Conservation (phyloP, 2,888 invertebrate genomes). For the Glyphotaelius pellucidus region DNA sequence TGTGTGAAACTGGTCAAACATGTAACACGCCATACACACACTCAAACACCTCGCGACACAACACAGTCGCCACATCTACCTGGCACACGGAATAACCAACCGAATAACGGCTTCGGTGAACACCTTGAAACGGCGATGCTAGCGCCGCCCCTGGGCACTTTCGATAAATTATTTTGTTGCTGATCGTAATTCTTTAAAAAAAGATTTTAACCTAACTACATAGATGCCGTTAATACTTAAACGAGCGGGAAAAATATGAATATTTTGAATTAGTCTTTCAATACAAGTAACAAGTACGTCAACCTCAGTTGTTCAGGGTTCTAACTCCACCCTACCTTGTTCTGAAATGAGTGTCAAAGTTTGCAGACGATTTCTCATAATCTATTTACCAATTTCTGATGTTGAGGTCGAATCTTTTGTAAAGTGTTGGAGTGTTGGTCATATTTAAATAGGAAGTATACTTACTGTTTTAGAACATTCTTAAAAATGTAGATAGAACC, state of each 20-base stretch:
- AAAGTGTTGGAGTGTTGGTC: too few species aligned
- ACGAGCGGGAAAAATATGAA: background rate
- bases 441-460: too few species aligned
- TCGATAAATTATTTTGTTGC: background rate
- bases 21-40: slow-evolving; percentile 76
- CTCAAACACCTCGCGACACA: slow-evolving; percentile 68
- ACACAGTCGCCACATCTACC: slow-evolving; percentile 26
- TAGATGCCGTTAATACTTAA: slow-evolving; percentile 23
- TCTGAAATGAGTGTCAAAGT: too few species aligned
- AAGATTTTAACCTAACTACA: background rate
- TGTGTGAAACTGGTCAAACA: slow-evolving; percentile 77
- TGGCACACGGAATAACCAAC: slow-evolving; percentile 46
- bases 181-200: background rate
- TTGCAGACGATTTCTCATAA: too few species aligned
- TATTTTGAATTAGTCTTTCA: background rate
- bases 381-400: too few species aligned
- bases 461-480: too few species aligned
- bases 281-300: too few species aligned
- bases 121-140: slow-evolving; percentile 46
- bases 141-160: slow-evolving; percentile 33
- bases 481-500: too few species aligned
- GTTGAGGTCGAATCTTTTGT: too few species aligned
- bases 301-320: too few species aligned
- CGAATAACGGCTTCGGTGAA: slow-evolving; percentile 45
- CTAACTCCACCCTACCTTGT: too few species aligned